phyloP scores from a whole-genome alignment of 2,888 invertebrate genomes.

The Pogonocherus hispidulus region DNA sequence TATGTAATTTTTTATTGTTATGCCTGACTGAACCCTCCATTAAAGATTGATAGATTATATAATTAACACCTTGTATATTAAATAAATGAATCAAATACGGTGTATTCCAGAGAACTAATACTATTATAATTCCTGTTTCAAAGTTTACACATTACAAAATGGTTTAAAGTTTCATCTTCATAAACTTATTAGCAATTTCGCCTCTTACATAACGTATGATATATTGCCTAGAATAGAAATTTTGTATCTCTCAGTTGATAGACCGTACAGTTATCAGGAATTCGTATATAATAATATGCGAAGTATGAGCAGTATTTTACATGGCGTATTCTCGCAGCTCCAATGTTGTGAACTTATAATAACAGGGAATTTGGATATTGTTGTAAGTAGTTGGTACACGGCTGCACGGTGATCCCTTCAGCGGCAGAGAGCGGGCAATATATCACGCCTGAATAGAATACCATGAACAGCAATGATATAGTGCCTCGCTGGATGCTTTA shows the following conservation, averaged over 20 bases:
- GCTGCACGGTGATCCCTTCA: conserved; percentile 43
- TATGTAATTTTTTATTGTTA: no score
- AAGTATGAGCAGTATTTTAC: conserved; percentile 17
- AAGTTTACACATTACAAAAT: neutral
- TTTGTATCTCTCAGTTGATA: conserved; percentile 1
- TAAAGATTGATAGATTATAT: no score
- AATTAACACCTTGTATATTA: no score
- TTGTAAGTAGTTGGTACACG: conserved; percentile 37
- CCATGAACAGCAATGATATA: conserved; percentile 60
- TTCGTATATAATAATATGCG: conserved; percentile 2
- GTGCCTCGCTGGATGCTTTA: conserved; percentile 55
- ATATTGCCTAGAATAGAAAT: neutral
- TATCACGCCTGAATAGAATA: conserved; percentile 60
- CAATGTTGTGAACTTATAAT: conserved; percentile 35
- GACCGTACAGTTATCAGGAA: conserved; percentile 12
- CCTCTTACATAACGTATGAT: neutral
- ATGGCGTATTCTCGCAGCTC: conserved; percentile 28
- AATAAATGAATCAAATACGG: no score
- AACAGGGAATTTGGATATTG: conserved; percentile 42
- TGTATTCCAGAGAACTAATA: no score
- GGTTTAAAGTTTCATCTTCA: neutral
- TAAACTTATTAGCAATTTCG: neutral
- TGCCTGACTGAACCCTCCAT: no score
- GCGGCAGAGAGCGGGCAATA: conserved; percentile 51
- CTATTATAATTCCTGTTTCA: no score